phyloP scores from a whole-genome alignment of 1,140 invertebrate genomes.

The Drosophila truncata region DNA sequence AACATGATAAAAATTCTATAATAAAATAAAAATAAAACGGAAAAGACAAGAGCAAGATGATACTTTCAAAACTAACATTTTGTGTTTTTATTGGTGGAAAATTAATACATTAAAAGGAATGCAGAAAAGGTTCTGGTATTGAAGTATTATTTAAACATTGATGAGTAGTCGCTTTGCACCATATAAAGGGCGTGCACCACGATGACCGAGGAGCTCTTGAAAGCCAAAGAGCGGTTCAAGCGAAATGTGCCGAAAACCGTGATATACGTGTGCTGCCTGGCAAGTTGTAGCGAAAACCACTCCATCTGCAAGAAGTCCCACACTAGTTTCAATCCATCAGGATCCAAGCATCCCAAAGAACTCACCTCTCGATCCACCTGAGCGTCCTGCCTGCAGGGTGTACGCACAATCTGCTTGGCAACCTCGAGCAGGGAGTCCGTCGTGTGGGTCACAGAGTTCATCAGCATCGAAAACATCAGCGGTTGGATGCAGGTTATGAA shows the following conservation, averaged over 20 bases:
- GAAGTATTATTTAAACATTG: constrained; percentile 1
- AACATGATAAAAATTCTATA: constrained; percentile 74
- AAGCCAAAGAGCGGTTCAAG: constrained; percentile 30
- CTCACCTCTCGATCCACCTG: constrained; percentile 44
- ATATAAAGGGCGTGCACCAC: constrained; percentile 43
- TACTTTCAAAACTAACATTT: constrained; percentile 66
- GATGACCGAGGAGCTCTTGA: constrained; percentile 9
- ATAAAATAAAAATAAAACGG: constrained; percentile 63
- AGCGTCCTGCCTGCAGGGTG: neutral
- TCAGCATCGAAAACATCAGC: neutral
- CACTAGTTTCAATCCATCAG: neutral
- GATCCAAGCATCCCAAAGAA: neutral
- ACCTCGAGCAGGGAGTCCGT: neutral
- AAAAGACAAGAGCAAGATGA: constrained; percentile 66
- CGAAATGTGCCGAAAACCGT: constrained; percentile 23
- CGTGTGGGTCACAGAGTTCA: neutral
- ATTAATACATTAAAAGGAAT: neutral
- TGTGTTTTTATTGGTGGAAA: constrained; percentile 11
- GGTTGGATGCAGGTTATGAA: constrained; percentile 23
- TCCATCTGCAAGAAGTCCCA: constrained; percentile 20
- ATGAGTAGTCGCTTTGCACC: constrained; percentile 48
- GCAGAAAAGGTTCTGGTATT: neutral
- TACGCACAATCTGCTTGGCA: neutral
- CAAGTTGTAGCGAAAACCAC: constrained; percentile 47
- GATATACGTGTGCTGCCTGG: constrained; percentile 35